Evolutionary conservation across 64 coral and sea anemone species (phyloP), one percentile per base, ranked within the genome.

Genomic region (Dendrophyllia cribrosa): DNA sequence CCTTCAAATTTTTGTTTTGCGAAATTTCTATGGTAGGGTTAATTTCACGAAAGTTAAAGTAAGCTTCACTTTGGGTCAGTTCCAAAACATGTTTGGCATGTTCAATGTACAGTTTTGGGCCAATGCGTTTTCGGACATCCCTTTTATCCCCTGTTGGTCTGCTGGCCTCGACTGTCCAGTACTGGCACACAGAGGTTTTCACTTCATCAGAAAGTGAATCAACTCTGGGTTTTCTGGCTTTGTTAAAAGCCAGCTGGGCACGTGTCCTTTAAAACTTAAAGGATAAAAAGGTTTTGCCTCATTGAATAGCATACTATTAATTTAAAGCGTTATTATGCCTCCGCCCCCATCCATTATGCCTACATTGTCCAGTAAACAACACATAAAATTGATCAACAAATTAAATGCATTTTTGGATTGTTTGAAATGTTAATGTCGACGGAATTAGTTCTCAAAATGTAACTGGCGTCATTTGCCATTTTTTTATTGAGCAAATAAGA

Each of bases 51-150:
- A 68, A 85, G 17, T 85, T 25, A 7, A 85, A 17, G 49, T 46
- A 85, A 7, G 81, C 81, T 85, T 85, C 81, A 7, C 52, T 84
- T 67, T 84, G 81, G 16, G 58, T 66, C n/a, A 66, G 59, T 46
- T 88, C 86, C 3, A 88, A 23, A 15, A 88, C 34, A 16, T 88
- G 70, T 15, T 88, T 88, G 4, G 71, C 49, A 56, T 88, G 70
- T 49, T 88, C 51, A 9, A 88, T 58, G 21, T 58, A 75, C 34
- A 47, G 20, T 73, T 88, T 88, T 12, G 7, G 25, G 49, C 71
- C 86, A 62, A 73, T 61, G 1, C 25, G 56, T 59, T 88, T 60
- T 59, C 34, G 75, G 4, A 88, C 11, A 19, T 87, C 85, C 20
- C 74, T 87, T 34, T 74, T 73, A 48, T 73, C 64, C 2, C 85